A percentile compares a stretch with the other conserved stretches of the same genome.
Conservation (phyloP, 2,888 invertebrate species). For the Aricia artaxerxes region DNA sequence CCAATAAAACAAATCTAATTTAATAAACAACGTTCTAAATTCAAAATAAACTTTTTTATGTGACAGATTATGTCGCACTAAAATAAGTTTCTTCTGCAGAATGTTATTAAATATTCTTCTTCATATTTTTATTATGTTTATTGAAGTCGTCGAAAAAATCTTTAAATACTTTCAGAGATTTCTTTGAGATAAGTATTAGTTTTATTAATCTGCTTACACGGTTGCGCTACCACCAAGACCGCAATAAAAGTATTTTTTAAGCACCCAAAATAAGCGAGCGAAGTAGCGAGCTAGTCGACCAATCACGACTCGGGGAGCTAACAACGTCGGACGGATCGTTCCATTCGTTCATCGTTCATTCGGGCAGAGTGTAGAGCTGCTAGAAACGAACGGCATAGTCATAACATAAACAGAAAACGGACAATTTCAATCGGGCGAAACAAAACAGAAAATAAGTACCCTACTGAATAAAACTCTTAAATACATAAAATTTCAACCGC, state of each 20-base stretch:
- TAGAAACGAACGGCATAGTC: conserved; percentile 38
- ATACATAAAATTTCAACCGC: conserved; percentile 31
- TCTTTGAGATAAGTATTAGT: background rate
- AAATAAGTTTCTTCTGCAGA: background rate
- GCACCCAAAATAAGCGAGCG: background rate
- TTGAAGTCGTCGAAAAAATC: background rate
- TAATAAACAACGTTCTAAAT: conserved; percentile 11
- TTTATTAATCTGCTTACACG: background rate
- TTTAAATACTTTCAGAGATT: background rate
- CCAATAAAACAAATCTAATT: background rate
- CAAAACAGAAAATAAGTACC: conserved; percentile 30
- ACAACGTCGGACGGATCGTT: conserved; percentile 73
- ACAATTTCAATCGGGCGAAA: conserved; percentile 25
- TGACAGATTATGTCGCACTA: background rate
- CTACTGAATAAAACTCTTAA: conserved; percentile 29
- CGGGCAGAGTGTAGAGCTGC: conserved; percentile 42
- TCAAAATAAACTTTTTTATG: conserved; percentile 13
- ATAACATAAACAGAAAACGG: conserved; percentile 11
- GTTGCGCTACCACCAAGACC: background rate
- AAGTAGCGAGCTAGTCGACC: conserved; percentile 30
- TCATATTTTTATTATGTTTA: background rate
- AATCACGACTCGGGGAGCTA: conserved; percentile 59
- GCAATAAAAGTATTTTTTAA: background rate
- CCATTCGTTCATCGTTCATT: conserved; percentile 55
- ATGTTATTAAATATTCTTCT: background rate